Conservation (phyloP, 2,888 invertebrate genomes). For the Scrobipalpa costella region DNA sequence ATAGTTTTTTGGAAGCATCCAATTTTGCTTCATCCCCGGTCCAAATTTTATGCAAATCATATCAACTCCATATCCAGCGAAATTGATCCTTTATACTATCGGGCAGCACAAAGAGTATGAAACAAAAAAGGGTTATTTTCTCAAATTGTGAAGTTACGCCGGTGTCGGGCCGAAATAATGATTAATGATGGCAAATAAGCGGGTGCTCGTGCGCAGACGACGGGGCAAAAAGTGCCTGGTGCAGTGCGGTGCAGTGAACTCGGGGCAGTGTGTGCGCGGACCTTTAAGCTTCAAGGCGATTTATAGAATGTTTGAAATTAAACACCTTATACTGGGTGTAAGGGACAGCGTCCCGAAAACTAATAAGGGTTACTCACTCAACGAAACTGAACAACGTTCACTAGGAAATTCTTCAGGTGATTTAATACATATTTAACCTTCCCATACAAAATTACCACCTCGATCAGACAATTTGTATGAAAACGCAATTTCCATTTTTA, state of each 20-base stretch:
- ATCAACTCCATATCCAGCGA: slow-evolving; percentile 17
- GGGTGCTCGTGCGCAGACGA: slow-evolving; percentile 62
- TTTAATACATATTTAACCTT: too few relatives aligned
- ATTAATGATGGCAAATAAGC: slow-evolving; percentile 82
- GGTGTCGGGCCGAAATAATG: slow-evolving; percentile 76
- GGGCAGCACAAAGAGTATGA: slow-evolving; percentile 5
- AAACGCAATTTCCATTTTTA: too few relatives aligned
- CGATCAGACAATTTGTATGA: too few relatives aligned
- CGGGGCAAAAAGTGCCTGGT: slow-evolving; percentile 59
- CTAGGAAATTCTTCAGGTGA: too few relatives aligned
- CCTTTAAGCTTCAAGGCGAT: not conserved
- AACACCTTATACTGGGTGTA: not conserved
- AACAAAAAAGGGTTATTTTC: slow-evolving; percentile 77
- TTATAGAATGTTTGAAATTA: not conserved
- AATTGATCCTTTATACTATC: slow-evolving; percentile 30
- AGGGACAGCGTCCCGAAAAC: too few relatives aligned
- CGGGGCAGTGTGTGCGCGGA: slow-evolving; percentile 26
- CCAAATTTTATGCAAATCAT: slow-evolving; percentile 18
- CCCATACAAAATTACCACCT: too few relatives aligned
- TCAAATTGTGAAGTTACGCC: slow-evolving; percentile 69
- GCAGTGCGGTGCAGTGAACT: slow-evolving; percentile 65
- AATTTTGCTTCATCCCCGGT: not conserved
- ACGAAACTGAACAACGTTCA: too few relatives aligned
- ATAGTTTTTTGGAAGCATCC: not conserved
- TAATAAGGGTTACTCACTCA: too few relatives aligned